These are phyloP conservation scores for Aphis craccivora DNA, from an alignment of 1,140 invertebrate genomes.

Conservation along the genomic window DNA sequence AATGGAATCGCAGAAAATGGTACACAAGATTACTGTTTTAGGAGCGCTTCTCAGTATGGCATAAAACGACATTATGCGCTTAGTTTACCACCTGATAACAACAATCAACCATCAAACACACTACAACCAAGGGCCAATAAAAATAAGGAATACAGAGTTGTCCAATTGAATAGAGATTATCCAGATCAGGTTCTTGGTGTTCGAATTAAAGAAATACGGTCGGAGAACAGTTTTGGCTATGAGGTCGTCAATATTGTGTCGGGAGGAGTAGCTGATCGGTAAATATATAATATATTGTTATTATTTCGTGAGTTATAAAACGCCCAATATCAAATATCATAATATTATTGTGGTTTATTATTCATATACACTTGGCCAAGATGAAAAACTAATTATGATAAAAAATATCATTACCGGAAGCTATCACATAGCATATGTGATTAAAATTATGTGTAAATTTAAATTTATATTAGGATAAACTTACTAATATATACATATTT, in stretches of 20 bases:
- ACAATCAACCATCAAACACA: conserved; percentile 54
- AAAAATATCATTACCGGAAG: neutral
- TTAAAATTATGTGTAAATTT: neutral
- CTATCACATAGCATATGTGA: neutral
- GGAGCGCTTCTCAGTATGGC: conserved; percentile 56
- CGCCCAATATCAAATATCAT: neutral
- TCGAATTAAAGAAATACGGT: conserved; percentile 80
- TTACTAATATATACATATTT: neutral
- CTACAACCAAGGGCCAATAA: conserved; percentile 55
- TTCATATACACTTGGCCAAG: neutral
- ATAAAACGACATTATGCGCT: conserved; percentile 32
- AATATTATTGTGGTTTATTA: neutral
- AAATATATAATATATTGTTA: conserved; percentile 61
- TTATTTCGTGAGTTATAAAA: neutral
- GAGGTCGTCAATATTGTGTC: conserved; percentile 84
- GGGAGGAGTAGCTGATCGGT: conserved; percentile 80
- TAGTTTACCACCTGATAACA: neutral
- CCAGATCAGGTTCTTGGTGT: conserved; percentile 80
- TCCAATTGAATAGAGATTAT: conserved; percentile 73
- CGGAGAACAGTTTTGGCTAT: conserved; percentile 75
- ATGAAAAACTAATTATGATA: neutral
- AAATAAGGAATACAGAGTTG: conserved; percentile 67
- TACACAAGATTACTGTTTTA: conserved; percentile 21
- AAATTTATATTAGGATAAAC: neutral
- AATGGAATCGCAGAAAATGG: neutral